Evolutionary conservation across 2,797 vertebrate genomes (phyloP), one percentile per base, ranked within the genome.

Genomic region (Tapirus indicus): DNA sequence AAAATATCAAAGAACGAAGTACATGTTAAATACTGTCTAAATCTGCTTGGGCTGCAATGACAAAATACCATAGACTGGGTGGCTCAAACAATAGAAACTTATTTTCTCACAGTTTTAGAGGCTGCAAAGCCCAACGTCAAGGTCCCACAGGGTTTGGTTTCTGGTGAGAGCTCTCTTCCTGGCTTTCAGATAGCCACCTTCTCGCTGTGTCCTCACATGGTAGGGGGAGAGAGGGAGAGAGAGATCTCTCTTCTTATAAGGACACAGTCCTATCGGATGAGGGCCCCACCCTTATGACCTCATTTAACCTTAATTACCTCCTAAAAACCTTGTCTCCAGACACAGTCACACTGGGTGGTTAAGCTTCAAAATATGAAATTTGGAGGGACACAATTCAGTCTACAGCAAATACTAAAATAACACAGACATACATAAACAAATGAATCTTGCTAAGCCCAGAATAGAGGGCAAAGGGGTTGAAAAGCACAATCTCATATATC

Each of bases 1-100:
- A 78, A 80, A 90, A 90, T 64, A 96, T 1, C 20, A 74, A 94
- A 94, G 56, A 88, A 92, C 58, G 60, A 79, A 83, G 52, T 64
- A 54, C 35, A 66, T 78, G n/a, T 90, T 88, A 96, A 90, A 56
- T 52, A 68, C 25, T 47, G 7, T 78, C 62, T 66, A 82, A 54
- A 21, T 68, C 35, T 71, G 25, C 47, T 82, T 5, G 32, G 66
- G 32, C 41, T 92, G 11, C 13, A 35, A 66, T 6, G 32, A 93
- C 32, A 91, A 96, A 88, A 74, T 82, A 71, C 7, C 8, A 77
- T 0, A 78, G 20, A 86, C 47, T 13, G 18, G 25, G 41, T 66
- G 18, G 29, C 32, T 72, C 87, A 62, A 72, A 49, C n/a, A 95
- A 62, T 9, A 90, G 13, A 32, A 86, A 41, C 74, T 72, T 52